A percentile compares a stretch with the other conserved stretches of the same genome.
phyloP scores from a whole-genome alignment of 2,888 invertebrate genomes.

The Tribolium freemani region DNA sequence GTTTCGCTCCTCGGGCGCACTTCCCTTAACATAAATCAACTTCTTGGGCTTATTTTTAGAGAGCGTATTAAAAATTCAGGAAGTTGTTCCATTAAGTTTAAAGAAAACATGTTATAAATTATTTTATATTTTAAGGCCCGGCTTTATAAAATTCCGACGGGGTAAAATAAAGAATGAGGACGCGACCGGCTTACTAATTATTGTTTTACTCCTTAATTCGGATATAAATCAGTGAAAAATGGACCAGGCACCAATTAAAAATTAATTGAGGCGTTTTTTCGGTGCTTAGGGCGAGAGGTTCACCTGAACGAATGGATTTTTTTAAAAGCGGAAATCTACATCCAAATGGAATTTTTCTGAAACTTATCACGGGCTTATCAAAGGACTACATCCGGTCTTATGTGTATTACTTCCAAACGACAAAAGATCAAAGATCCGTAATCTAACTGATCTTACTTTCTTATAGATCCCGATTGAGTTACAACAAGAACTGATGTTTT shows the following conservation, averaged over 20 bases:
- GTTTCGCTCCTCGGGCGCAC: conserved; percentile 5
- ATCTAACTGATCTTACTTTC: conserved; percentile 18
- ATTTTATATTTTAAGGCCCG: conserved; percentile 25
- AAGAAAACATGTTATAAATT: conserved; percentile 40
- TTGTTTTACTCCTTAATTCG: conserved; percentile 7
- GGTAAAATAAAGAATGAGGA: conserved; percentile 27
- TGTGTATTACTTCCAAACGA: conserved; percentile 23
- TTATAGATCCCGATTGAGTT: conserved; percentile 15
- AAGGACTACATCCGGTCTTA: conserved; percentile 12
- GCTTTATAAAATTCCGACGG: conserved; percentile 20
- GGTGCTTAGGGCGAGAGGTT: background rate
- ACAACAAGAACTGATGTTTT: background rate
- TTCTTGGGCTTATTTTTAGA: conserved; percentile 29
- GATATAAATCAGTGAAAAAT: conserved; percentile 25
- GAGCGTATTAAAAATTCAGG: conserved; percentile 37
- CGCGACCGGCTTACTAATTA: conserved; percentile 26
- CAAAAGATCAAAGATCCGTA: conserved; percentile 24
- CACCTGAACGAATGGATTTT: conserved; percentile 1
- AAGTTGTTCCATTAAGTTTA: conserved; percentile 41
- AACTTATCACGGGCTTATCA: conserved; percentile 24
- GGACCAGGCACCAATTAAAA: conserved; percentile 21
- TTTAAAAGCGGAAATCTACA: conserved; percentile 16
- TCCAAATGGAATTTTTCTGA: conserved; percentile 29
- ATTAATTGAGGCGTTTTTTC: conserved; percentile 17
- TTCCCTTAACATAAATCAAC: conserved; percentile 36